A percentile compares a stretch with the other conserved stretches of the same genome.
These are phyloP conservation scores for Entomobrya multifasciata DNA, from an alignment of 2,888 invertebrate species.

Conservation along the genomic window DNA sequence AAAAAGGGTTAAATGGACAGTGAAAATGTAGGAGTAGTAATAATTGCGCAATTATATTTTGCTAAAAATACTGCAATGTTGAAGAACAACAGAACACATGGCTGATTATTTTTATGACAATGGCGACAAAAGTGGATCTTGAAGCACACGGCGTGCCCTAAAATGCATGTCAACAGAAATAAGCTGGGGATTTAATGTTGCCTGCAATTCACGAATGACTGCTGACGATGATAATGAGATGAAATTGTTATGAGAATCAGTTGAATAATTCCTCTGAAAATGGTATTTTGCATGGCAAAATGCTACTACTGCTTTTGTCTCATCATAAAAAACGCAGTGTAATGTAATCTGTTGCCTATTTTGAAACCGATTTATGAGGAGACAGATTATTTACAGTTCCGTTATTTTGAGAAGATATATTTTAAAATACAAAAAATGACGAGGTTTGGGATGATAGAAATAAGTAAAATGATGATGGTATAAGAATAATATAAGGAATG, in stretches of 20 bases:
- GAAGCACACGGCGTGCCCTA: background rate
- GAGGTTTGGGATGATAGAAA: conserved; percentile 8
- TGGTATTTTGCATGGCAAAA: background rate
- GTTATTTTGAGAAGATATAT: conserved; percentile 57
- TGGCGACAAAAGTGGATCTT: conserved; percentile 18
- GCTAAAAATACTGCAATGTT: background rate
- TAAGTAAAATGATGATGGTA: background rate
- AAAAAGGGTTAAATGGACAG: conserved; percentile 35
- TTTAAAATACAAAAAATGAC: conserved; percentile 37
- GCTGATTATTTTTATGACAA: conserved; percentile 30
- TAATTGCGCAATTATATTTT: conserved; percentile 46
- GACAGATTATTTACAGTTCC: conserved; percentile 48
- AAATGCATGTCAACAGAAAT: no score
- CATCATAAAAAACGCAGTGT: background rate
- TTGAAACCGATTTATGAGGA: background rate
- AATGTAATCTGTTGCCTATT: conserved; percentile 4
- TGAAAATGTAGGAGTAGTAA: background rate
- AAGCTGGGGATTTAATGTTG: background rate
- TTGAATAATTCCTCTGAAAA: conserved; percentile 42
- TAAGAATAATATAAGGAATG: conserved; percentile 57
- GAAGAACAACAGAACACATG: conserved; percentile 20
- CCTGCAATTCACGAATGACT: no score
- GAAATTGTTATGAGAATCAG: conserved; percentile 32
- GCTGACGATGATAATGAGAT: conserved; percentile 49
- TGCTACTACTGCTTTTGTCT: conserved; percentile 13